Percentiles rank a stretch among this genome's conserved stretches.
These are phyloP conservation scores for Archilochus colubris DNA, from an alignment of 2,113 vertebrate species.

Conservation along the genomic window DNA sequence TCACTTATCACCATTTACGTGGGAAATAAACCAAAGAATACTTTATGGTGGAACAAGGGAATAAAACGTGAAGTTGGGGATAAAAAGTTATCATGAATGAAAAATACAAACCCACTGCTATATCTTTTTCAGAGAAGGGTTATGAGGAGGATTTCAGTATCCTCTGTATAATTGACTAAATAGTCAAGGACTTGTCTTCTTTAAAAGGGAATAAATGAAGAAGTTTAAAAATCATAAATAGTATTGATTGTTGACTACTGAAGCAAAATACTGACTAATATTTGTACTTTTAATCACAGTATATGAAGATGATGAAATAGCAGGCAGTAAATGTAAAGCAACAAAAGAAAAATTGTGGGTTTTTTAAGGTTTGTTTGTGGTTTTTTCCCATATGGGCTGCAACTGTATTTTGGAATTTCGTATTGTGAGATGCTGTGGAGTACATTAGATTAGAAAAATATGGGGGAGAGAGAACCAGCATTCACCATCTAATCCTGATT, in stretches of 20 bases:
- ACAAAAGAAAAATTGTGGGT: rapidly evolving
- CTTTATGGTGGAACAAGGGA: neutral
- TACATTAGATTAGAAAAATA: neutral
- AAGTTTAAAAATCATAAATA: neutral
- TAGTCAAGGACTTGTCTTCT: neutral
- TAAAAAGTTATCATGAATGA: neutral
- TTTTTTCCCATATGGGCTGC: neutral
- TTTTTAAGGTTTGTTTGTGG: too few species aligned
- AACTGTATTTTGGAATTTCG: rapidly evolving
- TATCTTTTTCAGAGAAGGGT: neutral
- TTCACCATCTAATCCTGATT: neutral
- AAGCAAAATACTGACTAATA: neutral
- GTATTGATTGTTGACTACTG: neutral
- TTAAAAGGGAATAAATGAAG: neutral
- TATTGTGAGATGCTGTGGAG: neutral
- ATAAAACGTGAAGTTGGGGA: rapidly evolving
- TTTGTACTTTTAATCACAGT: neutral
- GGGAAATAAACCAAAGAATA: neutral
- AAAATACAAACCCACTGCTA: neutral
- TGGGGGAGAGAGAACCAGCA: neutral
- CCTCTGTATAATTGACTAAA: neutral
- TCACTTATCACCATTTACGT: neutral
- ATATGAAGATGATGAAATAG: neutral
- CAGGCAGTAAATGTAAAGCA: neutral
- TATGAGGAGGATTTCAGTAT: neutral